A percentile compares a stretch with the other conserved stretches of the same genome.
Evolutionary conservation across 2,113 vertebrate genomes (phyloP).

Genomic region (Pseudonaja textilis): DNA sequence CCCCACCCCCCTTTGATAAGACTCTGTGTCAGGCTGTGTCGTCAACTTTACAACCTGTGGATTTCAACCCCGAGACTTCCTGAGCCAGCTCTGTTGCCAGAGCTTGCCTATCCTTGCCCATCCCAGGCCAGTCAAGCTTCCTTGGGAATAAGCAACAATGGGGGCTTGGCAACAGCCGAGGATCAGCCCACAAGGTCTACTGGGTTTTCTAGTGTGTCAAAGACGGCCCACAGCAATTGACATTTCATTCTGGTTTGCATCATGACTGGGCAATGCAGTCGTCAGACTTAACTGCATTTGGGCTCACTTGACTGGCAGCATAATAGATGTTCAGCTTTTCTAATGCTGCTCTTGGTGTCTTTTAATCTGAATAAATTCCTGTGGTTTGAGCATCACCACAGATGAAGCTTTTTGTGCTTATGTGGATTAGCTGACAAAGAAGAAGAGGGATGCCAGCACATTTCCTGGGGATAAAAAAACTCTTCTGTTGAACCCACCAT

Average conservation of each 20-base stretch:
- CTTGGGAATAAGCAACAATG: not conserved
- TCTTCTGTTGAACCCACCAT: not conserved
- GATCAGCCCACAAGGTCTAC: not conserved
- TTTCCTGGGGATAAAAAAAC: not conserved
- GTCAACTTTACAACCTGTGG: not conserved
- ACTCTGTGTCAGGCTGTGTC: not conserved
- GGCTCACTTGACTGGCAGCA: not conserved
- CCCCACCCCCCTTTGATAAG: not conserved
- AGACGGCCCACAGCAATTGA: not conserved
- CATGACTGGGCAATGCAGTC: not conserved
- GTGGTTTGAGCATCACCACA: not conserved
- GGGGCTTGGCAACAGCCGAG: not conserved
- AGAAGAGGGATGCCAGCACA: not conserved
- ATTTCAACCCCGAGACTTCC: not conserved
- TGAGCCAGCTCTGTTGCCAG: not conserved
- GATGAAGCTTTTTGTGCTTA: not conserved
- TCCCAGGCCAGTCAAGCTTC: not conserved
- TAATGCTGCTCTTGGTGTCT: not conserved
- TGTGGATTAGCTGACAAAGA: not conserved
- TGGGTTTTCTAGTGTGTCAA: not conserved
- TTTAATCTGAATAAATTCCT: not conserved
- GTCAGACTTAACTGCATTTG: not conserved
- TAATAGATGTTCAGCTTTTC: not conserved
- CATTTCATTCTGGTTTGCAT: not conserved
- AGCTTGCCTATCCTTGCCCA: not conserved